Evolutionary conservation across 1,140 invertebrate genomes (phyloP).

Genomic region (Meloidogyne chitwoodi): DNA sequence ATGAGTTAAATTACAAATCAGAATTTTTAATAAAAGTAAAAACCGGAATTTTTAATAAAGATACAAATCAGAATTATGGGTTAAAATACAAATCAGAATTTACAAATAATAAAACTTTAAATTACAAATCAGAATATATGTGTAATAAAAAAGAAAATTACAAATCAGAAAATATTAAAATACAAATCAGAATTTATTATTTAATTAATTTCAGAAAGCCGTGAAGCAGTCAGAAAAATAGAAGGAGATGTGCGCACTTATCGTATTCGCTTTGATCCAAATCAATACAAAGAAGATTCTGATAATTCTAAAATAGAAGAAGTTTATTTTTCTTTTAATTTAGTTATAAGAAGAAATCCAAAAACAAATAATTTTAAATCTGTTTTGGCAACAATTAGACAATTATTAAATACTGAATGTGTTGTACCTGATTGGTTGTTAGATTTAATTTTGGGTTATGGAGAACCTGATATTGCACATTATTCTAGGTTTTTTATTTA

Average conservation of each 20-base stretch:
- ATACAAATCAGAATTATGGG: neutral
- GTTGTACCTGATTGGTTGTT: conserved; percentile 98
- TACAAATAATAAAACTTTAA: no score
- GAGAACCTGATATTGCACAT: conserved; percentile 88
- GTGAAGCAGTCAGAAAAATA: conserved; percentile 78
- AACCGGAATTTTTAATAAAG: neutral
- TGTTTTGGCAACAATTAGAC: conserved; percentile 92
- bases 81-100: neutral
- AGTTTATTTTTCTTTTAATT: conserved; percentile 94
- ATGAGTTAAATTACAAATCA: no score
- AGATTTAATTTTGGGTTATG: conserved; percentile 94
- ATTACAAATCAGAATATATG: no score
- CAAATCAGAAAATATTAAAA: neutral
- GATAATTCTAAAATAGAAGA: conserved; percentile 65
- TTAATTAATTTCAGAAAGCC: conserved; percentile 49
- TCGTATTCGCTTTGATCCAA: conserved; percentile 86
- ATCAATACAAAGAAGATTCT: conserved; percentile 71
- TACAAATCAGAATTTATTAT: neutral
- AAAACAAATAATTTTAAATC: conserved; percentile 99
- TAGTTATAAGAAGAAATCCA: conserved; percentile 90
- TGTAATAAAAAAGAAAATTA: no score
- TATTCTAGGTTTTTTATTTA: conserved; percentile 71
- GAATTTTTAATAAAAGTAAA: no score
- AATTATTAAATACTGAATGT: conserved; percentile 97
- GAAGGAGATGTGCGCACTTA: conserved; percentile 85